Conservation (phyloP, 2,888 invertebrate species). For the Drosophila yooni region DNA sequence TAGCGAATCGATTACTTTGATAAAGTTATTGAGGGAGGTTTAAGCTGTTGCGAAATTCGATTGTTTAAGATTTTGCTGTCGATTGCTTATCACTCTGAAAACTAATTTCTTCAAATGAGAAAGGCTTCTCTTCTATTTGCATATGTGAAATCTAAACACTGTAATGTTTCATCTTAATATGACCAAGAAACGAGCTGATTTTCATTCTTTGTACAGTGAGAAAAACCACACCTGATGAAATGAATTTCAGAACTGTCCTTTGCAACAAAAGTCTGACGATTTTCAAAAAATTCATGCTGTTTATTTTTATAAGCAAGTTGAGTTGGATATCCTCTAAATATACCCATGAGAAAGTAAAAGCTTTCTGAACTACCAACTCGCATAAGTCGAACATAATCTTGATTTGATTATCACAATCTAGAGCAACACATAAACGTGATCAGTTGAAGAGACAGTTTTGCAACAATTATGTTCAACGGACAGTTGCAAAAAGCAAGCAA, state of each 20-base stretch:
- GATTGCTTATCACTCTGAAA: neutral
- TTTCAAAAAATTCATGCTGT: neutral
- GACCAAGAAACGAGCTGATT: no score
- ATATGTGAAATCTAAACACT: no score
- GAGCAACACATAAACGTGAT: constrained; percentile 32
- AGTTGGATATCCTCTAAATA: neutral
- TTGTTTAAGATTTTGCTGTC: neutral
- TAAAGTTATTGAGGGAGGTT: neutral
- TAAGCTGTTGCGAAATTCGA: neutral
- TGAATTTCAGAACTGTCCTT: no score
- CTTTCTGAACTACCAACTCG: neutral
- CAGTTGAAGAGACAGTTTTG: constrained; percentile 23
- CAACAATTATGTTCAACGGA: constrained; percentile 33
- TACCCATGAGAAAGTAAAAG: neutral
- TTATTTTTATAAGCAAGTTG: neutral
- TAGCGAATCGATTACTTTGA: neutral
- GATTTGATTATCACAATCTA: constrained; percentile 14
- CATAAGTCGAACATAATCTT: neutral
- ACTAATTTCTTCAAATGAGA: no score
- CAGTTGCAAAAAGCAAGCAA: constrained; percentile 25
- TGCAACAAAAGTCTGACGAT: neutral
- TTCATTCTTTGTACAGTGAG: no score
- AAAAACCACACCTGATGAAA: no score
- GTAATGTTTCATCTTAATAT: no score
- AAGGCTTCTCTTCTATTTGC: neutral